A percentile compares a stretch with the other conserved stretches of the same genome.
phyloP scores from a whole-genome alignment of 2,888 invertebrate species.

The Dendrolimus houi region DNA sequence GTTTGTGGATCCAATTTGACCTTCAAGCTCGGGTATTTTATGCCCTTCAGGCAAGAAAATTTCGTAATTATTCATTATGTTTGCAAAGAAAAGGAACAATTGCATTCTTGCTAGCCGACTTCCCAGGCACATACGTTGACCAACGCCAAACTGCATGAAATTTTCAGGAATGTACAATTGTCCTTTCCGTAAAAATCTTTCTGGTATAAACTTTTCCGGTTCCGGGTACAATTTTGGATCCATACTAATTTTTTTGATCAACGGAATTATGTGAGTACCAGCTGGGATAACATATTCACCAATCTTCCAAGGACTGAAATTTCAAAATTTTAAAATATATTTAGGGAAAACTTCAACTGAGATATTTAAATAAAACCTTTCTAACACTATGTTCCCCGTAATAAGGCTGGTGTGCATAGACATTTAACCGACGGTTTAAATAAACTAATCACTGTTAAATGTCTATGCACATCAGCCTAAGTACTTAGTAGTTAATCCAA shows the following conservation, averaged over 20 bases:
- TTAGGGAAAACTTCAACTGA: too few relatives aligned
- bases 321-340: not conserved
- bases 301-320: constrained; percentile 81
- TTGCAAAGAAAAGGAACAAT: constrained; percentile 87
- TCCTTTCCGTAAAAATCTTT: constrained; percentile 83
- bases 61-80: constrained; percentile 84
- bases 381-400: too few relatives aligned
- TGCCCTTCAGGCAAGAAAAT: constrained; percentile 81
- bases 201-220: constrained; percentile 86
- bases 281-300: constrained; percentile 85
- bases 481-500: too few relatives aligned
- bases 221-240: constrained; percentile 86
- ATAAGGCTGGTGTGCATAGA: too few relatives aligned
- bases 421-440: too few relatives aligned
- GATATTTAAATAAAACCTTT: too few relatives aligned
- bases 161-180: constrained; percentile 84
- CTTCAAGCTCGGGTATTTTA: constrained; percentile 82
- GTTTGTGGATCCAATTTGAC: constrained; percentile 84
- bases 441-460: too few relatives aligned
- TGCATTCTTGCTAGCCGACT: constrained; percentile 89
- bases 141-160: constrained; percentile 91
- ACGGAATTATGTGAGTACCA: constrained; percentile 85
- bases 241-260: constrained; percentile 90
- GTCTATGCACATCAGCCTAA: too few relatives aligned
- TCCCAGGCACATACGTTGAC: constrained; percentile 89